These are phyloP conservation scores for Rhegmatorhina hoffmannsi DNA, from an alignment of 2,113 vertebrate genomes.

Conservation along the genomic window DNA sequence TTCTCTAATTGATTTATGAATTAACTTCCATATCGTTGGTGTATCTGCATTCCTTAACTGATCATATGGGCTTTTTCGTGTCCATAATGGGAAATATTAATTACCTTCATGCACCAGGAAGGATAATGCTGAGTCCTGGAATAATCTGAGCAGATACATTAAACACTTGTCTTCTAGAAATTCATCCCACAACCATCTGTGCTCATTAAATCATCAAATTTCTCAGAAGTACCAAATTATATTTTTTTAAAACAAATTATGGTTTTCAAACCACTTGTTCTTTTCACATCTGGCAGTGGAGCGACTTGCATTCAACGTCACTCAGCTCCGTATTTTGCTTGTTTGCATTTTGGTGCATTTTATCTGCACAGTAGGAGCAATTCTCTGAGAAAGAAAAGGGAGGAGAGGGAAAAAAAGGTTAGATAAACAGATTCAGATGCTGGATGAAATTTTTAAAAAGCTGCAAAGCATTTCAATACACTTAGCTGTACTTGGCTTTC, in stretches of 20 bases:
- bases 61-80: constrained; percentile 39
- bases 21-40: constrained; percentile 19
- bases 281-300: constrained; percentile 67
- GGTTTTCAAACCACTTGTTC: constrained; percentile 69
- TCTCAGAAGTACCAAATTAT: constrained; percentile 70
- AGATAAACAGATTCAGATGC: constrained; percentile 67
- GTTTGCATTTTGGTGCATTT: constrained; percentile 64
- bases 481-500: constrained; percentile 71
- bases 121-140: constrained; percentile 61
- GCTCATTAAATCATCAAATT: constrained; percentile 72
- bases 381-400: constrained; percentile 48
- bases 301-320: neutral
- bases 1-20: constrained; percentile 61
- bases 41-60: constrained; percentile 51
- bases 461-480: constrained; percentile 61
- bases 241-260: constrained; percentile 61
- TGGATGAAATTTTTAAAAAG: constrained; percentile 60
- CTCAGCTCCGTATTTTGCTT: constrained; percentile 38
- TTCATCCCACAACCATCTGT: constrained; percentile 69
- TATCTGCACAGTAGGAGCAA: constrained; percentile 44
- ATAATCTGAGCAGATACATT: constrained; percentile 65
- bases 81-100: constrained; percentile 62
- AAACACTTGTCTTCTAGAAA: constrained; percentile 61
- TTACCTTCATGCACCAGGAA: constrained; percentile 59
- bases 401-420: constrained; percentile 38